A percentile compares a stretch with the other conserved stretches of the same genome.
Evolutionary conservation across 2,888 invertebrate genomes (phyloP).

Genomic region (Athalia cordata): DNA sequence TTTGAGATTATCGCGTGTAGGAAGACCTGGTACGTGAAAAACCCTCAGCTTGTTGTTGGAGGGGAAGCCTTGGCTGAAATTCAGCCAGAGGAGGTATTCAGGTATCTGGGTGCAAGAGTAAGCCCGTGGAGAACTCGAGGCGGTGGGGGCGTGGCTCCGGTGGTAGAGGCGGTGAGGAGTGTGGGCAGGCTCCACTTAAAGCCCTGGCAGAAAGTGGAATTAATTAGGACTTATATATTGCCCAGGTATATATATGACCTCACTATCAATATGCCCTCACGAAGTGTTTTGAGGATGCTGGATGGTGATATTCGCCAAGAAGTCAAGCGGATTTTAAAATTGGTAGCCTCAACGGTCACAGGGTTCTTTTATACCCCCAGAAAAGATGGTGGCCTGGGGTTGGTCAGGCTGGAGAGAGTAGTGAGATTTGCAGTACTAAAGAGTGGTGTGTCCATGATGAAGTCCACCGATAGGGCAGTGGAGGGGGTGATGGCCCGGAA

Average conservation of each 20-base stretch:
- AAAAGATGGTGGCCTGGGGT: conserved; percentile 38
- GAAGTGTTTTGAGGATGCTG: neutral
- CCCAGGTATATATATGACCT: neutral
- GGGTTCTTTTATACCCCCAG: conserved; percentile 25
- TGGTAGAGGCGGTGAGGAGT: neutral
- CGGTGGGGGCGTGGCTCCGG: neutral
- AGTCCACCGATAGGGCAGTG: neutral
- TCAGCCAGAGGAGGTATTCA: neutral
- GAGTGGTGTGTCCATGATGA: neutral
- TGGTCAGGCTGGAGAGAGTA: neutral
- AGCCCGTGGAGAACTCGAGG: neutral
- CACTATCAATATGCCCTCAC: neutral
- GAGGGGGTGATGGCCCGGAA: neutral
- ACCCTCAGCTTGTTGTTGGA: no score
- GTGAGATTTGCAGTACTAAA: neutral
- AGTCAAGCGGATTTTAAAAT: conserved; percentile 14
- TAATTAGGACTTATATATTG: neutral
- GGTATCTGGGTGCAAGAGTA: neutral
- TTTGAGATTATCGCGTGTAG: no score
- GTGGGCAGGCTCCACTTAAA: neutral
- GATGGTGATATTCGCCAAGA: neutral
- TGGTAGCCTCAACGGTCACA: neutral
- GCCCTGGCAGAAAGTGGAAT: neutral
- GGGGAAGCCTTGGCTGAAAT: neutral
- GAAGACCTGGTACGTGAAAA: no score